Evolutionary conservation across 2,797 vertebrate genomes (phyloP).

Genomic region (Tokudaia muenninki): DNA sequence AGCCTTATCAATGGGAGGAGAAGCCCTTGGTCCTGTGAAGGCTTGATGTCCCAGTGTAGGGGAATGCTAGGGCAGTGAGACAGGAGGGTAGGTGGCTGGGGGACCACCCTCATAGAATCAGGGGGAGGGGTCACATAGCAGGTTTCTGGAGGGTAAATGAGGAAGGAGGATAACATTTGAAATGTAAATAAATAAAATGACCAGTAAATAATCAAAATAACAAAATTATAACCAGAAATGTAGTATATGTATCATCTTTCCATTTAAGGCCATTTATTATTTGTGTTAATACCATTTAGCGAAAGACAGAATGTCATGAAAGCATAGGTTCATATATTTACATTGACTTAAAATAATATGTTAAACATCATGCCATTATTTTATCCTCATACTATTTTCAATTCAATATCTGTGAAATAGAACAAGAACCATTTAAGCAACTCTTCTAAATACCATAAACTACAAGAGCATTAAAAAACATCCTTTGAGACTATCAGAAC

Average conservation of each 20-base stretch:
- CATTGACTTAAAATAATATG: constrained; percentile 14
- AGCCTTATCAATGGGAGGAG: neutral
- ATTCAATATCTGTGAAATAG: constrained; percentile 4
- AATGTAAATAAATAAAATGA: no score
- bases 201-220: neutral
- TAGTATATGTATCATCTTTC: neutral
- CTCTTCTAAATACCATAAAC: neutral
- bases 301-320: neutral
- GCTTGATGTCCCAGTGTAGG: no score
- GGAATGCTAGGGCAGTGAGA: no score
- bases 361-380: neutral
- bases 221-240: neutral
- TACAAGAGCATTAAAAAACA: neutral
- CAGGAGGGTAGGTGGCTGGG: no score
- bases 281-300: neutral
- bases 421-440: neutral
- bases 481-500: neutral
- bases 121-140: neutral
- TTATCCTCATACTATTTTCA: neutral
- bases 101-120: no score
- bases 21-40: neutral
- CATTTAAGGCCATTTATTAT: neutral
- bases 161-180: no score
- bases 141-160: no score
- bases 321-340: neutral